These are phyloP conservation scores for Itoplectis maculator DNA, from an alignment of 2,888 invertebrate genomes.

Conservation along the genomic window DNA sequence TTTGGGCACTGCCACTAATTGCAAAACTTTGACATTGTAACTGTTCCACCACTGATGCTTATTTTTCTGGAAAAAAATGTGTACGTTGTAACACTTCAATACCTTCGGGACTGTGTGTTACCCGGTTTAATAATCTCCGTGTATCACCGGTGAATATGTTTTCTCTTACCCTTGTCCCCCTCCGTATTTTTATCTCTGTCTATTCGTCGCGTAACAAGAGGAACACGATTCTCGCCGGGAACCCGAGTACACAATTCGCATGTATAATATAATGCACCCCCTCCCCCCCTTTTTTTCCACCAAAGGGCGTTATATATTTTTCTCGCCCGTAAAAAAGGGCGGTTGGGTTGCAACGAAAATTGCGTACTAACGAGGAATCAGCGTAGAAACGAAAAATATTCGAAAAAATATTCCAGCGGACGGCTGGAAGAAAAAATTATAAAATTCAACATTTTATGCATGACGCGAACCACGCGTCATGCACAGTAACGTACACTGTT, in stretches of 20 bases:
- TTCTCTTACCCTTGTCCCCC: conserved; percentile 26
- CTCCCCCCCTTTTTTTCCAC: background rate
- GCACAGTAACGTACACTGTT: no score
- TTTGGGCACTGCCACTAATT: background rate
- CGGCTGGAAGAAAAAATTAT: background rate
- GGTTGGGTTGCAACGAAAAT: background rate
- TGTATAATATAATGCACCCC: background rate
- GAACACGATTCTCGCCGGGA: conserved; percentile 47
- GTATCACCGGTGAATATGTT: conserved; percentile 48
- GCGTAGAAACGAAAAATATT: background rate
- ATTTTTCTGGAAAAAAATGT: background rate
- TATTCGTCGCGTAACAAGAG: conserved; percentile 12
- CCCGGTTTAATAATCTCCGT: conserved; percentile 39
- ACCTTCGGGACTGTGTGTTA: conserved; percentile 32
- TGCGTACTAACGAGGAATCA: background rate
- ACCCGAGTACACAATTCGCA: conserved; percentile 45
- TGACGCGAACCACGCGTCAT: background rate
- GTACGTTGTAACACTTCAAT: conserved; percentile 16
- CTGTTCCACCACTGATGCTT: background rate
- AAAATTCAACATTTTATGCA: background rate
- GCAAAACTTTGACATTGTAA: conserved; percentile 26
- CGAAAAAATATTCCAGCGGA: background rate
- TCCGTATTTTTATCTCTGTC: background rate
- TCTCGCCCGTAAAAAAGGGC: no score
- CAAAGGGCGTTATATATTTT: background rate